Evolutionary conservation across 2,113 vertebrate species (phyloP).

Genomic region (Mastomys natalensis): DNA sequence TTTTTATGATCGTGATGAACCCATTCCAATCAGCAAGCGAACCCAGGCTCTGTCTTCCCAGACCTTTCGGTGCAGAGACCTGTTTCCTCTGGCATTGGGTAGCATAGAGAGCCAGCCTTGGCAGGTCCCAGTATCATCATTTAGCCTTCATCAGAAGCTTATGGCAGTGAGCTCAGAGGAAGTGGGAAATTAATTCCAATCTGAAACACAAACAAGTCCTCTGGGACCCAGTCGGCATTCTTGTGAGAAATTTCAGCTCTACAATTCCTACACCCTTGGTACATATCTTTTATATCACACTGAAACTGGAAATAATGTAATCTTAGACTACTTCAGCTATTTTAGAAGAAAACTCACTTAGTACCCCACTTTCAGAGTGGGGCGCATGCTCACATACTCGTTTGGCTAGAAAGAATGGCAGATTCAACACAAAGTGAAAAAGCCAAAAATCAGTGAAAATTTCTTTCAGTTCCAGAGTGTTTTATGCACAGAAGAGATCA

Average conservation of each 20-base stretch:
- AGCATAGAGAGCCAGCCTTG: slow-evolving; percentile 58
- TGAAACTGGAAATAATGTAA: slow-evolving; percentile 77
- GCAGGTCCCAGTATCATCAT: slow-evolving; percentile 65
- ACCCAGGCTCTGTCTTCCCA: neutral
- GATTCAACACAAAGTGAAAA: slow-evolving; percentile 3
- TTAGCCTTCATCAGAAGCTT: slow-evolving; percentile 65
- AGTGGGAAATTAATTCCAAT: slow-evolving; percentile 75
- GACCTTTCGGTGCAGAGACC: neutral
- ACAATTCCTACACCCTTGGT: slow-evolving; percentile 63
- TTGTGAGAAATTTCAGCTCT: slow-evolving; percentile 79
- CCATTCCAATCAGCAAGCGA: neutral
- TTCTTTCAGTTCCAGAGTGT: slow-evolving; percentile 33
- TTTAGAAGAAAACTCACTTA: slow-evolving; percentile 49
- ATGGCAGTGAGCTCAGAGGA: slow-evolving; percentile 45
- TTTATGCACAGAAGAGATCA: neutral
- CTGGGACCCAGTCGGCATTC: slow-evolving; percentile 68
- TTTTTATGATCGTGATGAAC: neutral
- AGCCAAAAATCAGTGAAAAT: neutral
- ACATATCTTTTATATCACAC: slow-evolving; percentile 71
- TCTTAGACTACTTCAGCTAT: slow-evolving; percentile 56
- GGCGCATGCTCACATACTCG: neutral
- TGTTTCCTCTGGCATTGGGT: neutral
- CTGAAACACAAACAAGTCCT: slow-evolving; percentile 82
- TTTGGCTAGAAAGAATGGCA: neutral
- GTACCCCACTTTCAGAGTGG: neutral